Conservation (phyloP, 2,888 invertebrate genomes). For the Gisinianus flammeolus region DNA sequence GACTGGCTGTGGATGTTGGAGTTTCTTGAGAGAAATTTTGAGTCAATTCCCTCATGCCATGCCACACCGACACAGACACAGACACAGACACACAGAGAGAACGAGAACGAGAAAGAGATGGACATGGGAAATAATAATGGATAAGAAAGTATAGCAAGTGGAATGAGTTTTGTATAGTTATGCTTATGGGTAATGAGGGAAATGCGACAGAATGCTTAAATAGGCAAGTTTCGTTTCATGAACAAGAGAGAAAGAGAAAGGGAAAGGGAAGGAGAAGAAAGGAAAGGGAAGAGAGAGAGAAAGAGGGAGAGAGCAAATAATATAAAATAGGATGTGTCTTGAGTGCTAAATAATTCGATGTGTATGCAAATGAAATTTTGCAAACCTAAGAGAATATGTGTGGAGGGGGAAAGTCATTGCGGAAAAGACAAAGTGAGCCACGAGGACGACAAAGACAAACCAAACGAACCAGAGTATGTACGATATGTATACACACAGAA, state of each 20-base stretch:
- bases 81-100: neutral
- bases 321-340: slow-evolving; percentile 54
- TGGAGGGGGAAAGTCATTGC: slow-evolving; percentile 4
- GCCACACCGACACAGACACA: neutral
- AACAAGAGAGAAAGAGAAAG: slow-evolving; percentile 20
- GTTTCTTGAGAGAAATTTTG: neutral
- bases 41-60: neutral
- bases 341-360: slow-evolving; percentile 55
- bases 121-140: slow-evolving; percentile 11
- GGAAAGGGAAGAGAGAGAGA: slow-evolving; percentile 1
- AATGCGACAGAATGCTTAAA: slow-evolving; percentile 55
- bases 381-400: slow-evolving; percentile 36
- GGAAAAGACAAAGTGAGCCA: slow-evolving; percentile 32
- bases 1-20: neutral
- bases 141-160: neutral
- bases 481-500: neutral
- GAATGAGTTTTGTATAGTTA: slow-evolving; percentile 17
- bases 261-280: slow-evolving; percentile 18
- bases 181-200: slow-evolving; percentile 55
- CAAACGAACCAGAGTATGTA: neutral
- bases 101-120: neutral
- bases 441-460: slow-evolving; percentile 20
- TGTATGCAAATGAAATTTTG: slow-evolving; percentile 57
- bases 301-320: slow-evolving; percentile 43
- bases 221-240: slow-evolving; percentile 31